phyloP scores from a whole-genome alignment of 2,888 invertebrate species.

The Apotomis turbidana region DNA sequence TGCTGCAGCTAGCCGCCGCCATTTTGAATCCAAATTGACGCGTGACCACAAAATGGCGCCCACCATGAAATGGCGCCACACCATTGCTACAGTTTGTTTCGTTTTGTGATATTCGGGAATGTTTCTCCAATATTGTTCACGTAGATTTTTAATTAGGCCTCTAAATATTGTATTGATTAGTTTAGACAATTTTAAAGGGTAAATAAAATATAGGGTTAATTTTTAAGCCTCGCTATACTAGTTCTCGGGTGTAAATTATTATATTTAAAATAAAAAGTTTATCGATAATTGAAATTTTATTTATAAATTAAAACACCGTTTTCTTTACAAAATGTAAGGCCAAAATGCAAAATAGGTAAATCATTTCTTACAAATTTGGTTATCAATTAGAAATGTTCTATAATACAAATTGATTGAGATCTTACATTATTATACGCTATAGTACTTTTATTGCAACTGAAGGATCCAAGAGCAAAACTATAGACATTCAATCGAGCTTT shows the following conservation, averaged over 20 bases:
- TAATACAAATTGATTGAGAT: constrained; percentile 20
- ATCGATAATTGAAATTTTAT: constrained; percentile 29
- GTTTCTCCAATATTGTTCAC: background rate
- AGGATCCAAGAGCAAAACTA: no score
- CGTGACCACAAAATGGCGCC: constrained; percentile 43
- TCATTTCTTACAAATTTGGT: constrained; percentile 24
- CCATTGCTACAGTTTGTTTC: background rate
- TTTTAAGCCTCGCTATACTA: constrained; percentile 36
- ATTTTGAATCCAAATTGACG: constrained; percentile 65
- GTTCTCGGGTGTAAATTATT: constrained; percentile 34
- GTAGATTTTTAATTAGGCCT: constrained; percentile 3
- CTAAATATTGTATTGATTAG: constrained; percentile 15
- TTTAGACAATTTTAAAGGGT: constrained; percentile 30
- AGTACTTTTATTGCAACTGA: no score
- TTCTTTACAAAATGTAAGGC: constrained; percentile 40
- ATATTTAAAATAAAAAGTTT: constrained; percentile 31
- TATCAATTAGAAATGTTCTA: constrained; percentile 25
- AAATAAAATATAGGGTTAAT: constrained; percentile 25
- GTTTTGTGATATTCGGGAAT: constrained; percentile 13
- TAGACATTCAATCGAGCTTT: no score
- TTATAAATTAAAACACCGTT: constrained; percentile 22
- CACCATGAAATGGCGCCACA: constrained; percentile 11
- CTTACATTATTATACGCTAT: background rate
- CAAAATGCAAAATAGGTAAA: constrained; percentile 33
- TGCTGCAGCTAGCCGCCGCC: constrained; percentile 62